phyloP scores from a whole-genome alignment of 92 coral and sea anemone species.

The Isaurus tuberculatus region DNA sequence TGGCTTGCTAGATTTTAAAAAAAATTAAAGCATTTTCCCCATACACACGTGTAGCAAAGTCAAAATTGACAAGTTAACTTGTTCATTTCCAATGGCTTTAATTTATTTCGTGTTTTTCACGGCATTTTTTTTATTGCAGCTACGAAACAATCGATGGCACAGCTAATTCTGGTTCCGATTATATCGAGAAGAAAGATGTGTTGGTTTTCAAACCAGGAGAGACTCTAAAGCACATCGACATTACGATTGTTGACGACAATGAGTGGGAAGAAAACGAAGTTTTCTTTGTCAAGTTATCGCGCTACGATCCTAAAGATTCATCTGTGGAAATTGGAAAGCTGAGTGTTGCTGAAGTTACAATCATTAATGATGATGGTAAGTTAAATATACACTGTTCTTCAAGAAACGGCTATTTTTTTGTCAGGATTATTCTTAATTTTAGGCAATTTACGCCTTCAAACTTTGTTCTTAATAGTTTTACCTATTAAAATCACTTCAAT shows the following conservation, averaged over 20 bases:
- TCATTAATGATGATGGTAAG: constrained; percentile 97
- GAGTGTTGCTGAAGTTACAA: constrained; percentile 91
- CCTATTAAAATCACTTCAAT: too few species aligned
- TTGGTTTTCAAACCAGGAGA: constrained; percentile 95
- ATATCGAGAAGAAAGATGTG: constrained; percentile 83
- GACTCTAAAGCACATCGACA: constrained; percentile 80
- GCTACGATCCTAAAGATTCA: constrained; percentile 78
- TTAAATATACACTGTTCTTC: too few species aligned
- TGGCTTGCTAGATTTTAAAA: too few species aligned
- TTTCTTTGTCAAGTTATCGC: constrained; percentile 85
- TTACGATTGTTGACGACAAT: constrained; percentile 93
- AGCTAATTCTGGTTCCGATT: constrained; percentile 83
- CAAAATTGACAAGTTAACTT: too few species aligned
- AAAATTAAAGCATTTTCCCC: too few species aligned
- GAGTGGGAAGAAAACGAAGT: constrained; percentile 99
- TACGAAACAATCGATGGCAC: constrained; percentile 97
- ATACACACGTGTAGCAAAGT: too few species aligned
- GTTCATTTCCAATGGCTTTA: too few species aligned
- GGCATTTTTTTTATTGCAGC: constrained; percentile 46
- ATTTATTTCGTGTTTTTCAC: background rate
- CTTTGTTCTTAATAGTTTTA: too few species aligned
- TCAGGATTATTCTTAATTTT: too few species aligned
- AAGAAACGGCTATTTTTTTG: too few species aligned
- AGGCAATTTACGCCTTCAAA: too few species aligned
- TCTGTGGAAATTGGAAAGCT: constrained; percentile 81